phyloP scores from a whole-genome alignment of 2,113 vertebrate species.

The Erythrolamprus reginae region DNA sequence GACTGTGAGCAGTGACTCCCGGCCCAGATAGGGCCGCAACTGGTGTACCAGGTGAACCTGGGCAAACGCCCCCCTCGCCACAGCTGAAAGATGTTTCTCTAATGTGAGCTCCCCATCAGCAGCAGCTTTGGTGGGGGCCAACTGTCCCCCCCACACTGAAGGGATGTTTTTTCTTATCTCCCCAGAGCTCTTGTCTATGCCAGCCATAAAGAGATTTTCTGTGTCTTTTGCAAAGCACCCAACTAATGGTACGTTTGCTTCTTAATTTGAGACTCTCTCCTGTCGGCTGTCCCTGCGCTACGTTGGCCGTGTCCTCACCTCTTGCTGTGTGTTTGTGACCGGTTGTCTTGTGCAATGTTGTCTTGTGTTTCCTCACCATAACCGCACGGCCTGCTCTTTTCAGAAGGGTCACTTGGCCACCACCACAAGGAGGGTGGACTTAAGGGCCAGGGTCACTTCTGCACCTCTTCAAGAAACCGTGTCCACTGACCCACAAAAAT shows the following conservation, averaged over 20 bases:
- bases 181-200: conserved; percentile 99
- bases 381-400: conserved; percentile 1
- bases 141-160: conserved; percentile 68
- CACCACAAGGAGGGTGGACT: not conserved
- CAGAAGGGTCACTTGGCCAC: not conserved
- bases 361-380: conserved; percentile 16
- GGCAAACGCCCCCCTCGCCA: too few species aligned
- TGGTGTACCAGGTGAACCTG: too few species aligned
- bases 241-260: conserved; percentile 99
- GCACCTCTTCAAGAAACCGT: not conserved
- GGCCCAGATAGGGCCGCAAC: too few species aligned
- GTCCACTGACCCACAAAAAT: not conserved
- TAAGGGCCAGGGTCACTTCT: not conserved
- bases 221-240: conserved; percentile 99
- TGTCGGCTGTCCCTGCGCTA: conserved; percentile 67
- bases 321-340: conserved; percentile 19
- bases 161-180: conserved; percentile 91
- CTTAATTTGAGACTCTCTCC: conserved; percentile 66
- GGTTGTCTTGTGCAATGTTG: conserved; percentile 39
- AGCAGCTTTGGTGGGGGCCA: not conserved
- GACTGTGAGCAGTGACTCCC: too few species aligned
- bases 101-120: too few species aligned
- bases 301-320: conserved; percentile 38
- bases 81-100: too few species aligned
- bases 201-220: conserved; percentile 99